Conservation (phyloP, 2,888 invertebrate species). For the Amorpha juglandis region DNA sequence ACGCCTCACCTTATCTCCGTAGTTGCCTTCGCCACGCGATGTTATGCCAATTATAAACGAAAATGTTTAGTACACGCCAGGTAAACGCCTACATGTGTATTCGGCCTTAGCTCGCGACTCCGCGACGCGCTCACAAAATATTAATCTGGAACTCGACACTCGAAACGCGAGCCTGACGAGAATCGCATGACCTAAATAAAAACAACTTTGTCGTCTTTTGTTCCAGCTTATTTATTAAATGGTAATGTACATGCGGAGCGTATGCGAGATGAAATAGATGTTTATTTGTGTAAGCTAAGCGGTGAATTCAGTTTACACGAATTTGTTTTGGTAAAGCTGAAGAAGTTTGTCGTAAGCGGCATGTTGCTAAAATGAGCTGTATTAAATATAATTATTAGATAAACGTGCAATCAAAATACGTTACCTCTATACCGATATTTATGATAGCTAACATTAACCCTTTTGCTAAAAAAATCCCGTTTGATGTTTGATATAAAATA, state of each 20-base stretch:
- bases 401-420: neutral
- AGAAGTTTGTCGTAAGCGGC: neutral
- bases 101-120: constrained; percentile 36
- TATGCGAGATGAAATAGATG: constrained; percentile 29
- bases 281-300: constrained; percentile 36
- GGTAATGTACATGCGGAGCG: constrained; percentile 44
- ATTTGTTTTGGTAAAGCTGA: neutral
- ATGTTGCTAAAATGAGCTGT: neutral
- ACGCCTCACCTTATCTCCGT: constrained; percentile 20
- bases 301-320: constrained; percentile 30
- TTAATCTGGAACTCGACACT: constrained; percentile 68
- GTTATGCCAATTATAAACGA: constrained; percentile 26
- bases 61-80: constrained; percentile 15
- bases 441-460: neutral
- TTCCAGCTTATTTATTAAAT: constrained; percentile 64
- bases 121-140: constrained; percentile 53
- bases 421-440: neutral
- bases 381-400: neutral
- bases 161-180: constrained; percentile 52
- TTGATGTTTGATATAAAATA: neutral
- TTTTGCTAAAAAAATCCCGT: neutral
- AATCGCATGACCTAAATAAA: constrained; percentile 64
- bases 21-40: constrained; percentile 25
- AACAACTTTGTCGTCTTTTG: constrained; percentile 64
- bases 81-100: constrained; percentile 33